A percentile compares a stretch with the other conserved stretches of the same genome.
Conservation (phyloP, 2,113 vertebrate species). For the Gobio gobio region DNA sequence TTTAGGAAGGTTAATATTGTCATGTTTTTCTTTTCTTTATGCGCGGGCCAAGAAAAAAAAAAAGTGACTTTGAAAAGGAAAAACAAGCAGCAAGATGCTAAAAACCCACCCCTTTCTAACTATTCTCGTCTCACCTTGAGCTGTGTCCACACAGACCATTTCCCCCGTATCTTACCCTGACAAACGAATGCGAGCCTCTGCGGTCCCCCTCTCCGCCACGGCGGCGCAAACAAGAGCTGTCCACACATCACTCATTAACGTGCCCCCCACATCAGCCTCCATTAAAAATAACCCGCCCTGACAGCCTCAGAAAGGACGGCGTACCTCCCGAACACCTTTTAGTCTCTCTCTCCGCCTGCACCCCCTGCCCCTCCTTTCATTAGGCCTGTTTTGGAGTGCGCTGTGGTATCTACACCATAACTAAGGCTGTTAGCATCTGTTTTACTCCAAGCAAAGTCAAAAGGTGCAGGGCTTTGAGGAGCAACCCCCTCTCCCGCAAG, state of each 20-base stretch:
- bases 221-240: constrained; percentile 44
- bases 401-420: constrained; percentile 60
- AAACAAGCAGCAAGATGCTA: constrained; percentile 48
- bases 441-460: constrained; percentile 72
- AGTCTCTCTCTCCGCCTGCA: constrained; percentile 12
- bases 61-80: constrained; percentile 46
- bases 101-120: constrained; percentile 29
- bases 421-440: constrained; percentile 70
- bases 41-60: not conserved
- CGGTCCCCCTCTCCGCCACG: constrained; percentile 24
- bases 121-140: constrained; percentile 62
- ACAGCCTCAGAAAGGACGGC: constrained; percentile 55
- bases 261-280: constrained; percentile 43
- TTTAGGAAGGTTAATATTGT: not conserved
- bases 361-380: constrained; percentile 31
- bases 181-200: constrained; percentile 46
- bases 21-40: not conserved
- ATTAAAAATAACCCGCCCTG: constrained; percentile 59
- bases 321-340: constrained; percentile 49
- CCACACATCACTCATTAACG: constrained; percentile 55
- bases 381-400: constrained; percentile 48
- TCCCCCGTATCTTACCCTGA: constrained; percentile 43
- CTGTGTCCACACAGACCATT: constrained; percentile 45
- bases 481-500: constrained; percentile 65
- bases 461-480: constrained; percentile 68